Base-by-base conservation (phyloP, 2,888 invertebrate genomes). In the Melipona beecheii region DNA sequence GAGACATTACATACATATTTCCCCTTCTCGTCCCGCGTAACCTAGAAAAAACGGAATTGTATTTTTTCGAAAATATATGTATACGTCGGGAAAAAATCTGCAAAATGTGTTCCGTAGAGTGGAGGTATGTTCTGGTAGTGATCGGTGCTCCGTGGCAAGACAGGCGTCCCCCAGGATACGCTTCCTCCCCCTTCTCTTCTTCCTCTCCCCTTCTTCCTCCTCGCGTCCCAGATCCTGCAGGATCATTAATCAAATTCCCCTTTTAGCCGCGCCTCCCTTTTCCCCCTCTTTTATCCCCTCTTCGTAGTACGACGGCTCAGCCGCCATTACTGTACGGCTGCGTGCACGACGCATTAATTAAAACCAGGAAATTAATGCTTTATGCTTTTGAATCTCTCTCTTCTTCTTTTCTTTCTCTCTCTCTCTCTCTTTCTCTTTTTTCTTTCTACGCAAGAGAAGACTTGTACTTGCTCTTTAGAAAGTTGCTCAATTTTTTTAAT, bases 301-400 rank as follows among this genome's bases (percentile, higher is more conserved):
- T 71, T 78, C 82, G 70, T 64, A 87, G 87, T 56, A 56, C 56
- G 88, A 84, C 85, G 90, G 86, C 87, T 83, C 83, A 76, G 91
- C 93, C 93, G 93, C 93, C 93, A 93, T 93, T 92, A 92, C 92
- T 89, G 89, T 90, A 89, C 91, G 90, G 90, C 91, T 92, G 90
- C 93, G 92, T 92, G 90, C 91, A 90, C 91, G 90, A 90, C 92
- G 92, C 92, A 92, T 93, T 94, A 94, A 94, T 94, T 94, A 94
- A 93, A 94, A 94, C 91, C 92, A 92, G 94, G 93, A 94, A 94
- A 94, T 94, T 94, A 94, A 93, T 93, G 93, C 90, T 91, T 91
- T 90, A 89, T 90, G 81, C 88, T 84, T 85, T 85, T 84, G 83
- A 88, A 86, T 82, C 86, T 83, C 90, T 84, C 36, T 31, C 64